Base-by-base conservation (phyloP, 2,797 vertebrate species). In the Hozukius guyotensis region DNA sequence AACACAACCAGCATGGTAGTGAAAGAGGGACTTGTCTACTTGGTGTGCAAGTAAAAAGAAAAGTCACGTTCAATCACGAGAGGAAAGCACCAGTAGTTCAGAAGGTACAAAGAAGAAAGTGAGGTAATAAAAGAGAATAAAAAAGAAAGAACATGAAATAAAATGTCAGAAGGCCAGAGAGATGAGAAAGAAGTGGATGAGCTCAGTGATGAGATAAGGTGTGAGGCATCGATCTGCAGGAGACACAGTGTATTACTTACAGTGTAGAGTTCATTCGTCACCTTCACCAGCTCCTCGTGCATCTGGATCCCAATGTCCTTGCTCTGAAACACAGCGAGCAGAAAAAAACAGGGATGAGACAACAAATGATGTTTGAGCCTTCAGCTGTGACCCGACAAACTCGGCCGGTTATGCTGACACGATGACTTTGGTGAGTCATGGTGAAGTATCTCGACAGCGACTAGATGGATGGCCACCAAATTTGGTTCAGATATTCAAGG, bases 221-320 rank as follows among this genome's bases (percentile, higher is more conserved):
- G 66, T 63, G 82, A 69, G 75, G 52, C 38, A 92, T 87, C 65
- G 34, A 88, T 81, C 82, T 82, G 70, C 6, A 56, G 71, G 73
- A 73, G 11, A 71, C 29, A 13, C 31, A 36, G 55, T 4, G 55
- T 60, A 82, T 65, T 81, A 97, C 98, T 98, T 92, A 99, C 98
- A 74, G 98, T 99, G 94, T 99, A 99, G 27, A 99, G 97, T 93
- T 99, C 98, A 1, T 99, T 99, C 65, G 98, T 99, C 94, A 99
- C 98, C 66, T 99, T 99, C 94, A 98, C 95, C 78, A 99, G 96
- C 78, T 99, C 98, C 76, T 99, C 98, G 0, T 99, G 98, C 98
- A 99, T 99, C 96, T 99, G 98, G 78, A 99, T 96, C 65, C 98
- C 98, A 34, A 99, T 99, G 91, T 99, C 98, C 91, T 99, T 99